Base-by-base conservation (phyloP, 2,888 invertebrate genomes). In the Junonia oenone region DNA sequence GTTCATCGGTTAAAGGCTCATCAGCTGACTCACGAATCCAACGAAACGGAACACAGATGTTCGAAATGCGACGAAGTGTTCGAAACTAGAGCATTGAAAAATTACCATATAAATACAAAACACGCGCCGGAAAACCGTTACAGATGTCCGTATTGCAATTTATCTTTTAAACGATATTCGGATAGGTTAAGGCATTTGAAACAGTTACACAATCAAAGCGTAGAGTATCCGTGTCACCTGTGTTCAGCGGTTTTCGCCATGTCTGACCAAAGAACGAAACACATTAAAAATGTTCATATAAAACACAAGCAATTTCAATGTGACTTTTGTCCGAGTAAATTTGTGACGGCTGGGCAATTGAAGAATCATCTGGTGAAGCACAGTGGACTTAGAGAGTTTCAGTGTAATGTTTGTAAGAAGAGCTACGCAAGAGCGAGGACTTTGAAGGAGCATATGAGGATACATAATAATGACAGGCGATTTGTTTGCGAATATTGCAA, bases 361-460 rank as follows among this genome's bases (percentile, higher is more conserved):
- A 72, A 72, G 38, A 78, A 71, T 49, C 89, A 90, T 55, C 76
- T 80, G 74, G 71, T 84, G 0, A 81, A 77, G 53, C 88, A 88
- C 56, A 65, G 60, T 0, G 80, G 77, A 0, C 76, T 79, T 11
- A 73, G 76, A 11, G 81, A 76, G 31, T 84, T 68, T 51, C 76
- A 82, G 55, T 92, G 91, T 59, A 73, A 82, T 33, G 73, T 90
- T 0, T 92, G 92, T 63, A 76, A 82, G 40, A 91, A 91, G 55
- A 71, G 77, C 1, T 89, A 83, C 48, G 76, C 80, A 0, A 69
- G 88, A 15, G 62, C 67, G 1, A 78, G 80, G 56, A 81, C 87
- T 0, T 63, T 87, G 8, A 75, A 69, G 22, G 81, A 84, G 55
- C 88, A 87, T 51, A 80, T 83, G 81, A 70, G 82, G 0, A 85